Percentiles rank a stretch among this genome's conserved stretches.
Conservation (phyloP, 2,113 vertebrate species). For the Maccullochella peelii region DNA sequence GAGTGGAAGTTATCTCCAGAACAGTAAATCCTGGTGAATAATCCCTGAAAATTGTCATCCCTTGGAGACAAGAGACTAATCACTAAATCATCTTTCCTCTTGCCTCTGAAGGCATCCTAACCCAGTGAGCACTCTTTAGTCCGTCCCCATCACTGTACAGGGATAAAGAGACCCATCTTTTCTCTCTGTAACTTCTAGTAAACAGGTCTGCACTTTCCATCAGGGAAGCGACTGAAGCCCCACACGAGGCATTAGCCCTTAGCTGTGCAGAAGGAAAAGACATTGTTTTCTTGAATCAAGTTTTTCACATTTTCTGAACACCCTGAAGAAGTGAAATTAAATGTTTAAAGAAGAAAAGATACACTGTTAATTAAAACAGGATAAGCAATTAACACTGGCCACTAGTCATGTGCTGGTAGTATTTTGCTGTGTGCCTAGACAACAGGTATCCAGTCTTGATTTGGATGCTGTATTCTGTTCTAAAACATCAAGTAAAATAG, state of each 20-base stretch:
- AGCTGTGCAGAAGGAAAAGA: neutral
- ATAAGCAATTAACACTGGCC: constrained; percentile 6
- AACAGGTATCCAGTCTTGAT: neutral
- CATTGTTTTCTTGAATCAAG: constrained; percentile 7
- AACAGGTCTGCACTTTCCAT: constrained; percentile 31
- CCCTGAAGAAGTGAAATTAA: neutral
- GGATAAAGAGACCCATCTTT: neutral
- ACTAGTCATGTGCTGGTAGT: neutral
- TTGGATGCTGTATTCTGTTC: constrained; percentile 15
- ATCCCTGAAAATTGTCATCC: constrained; percentile 5
- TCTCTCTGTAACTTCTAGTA: neutral
- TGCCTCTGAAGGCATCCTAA: constrained; percentile 16
- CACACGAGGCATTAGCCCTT: neutral
- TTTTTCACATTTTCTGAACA: constrained; percentile 9
- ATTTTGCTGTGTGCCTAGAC: constrained; percentile 20
- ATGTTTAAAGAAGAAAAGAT: neutral
- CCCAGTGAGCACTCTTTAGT: constrained; percentile 9
- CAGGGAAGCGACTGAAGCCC: constrained; percentile 15
- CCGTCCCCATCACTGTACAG: constrained; percentile 11
- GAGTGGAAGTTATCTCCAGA: constrained; percentile 17
- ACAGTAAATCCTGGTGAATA: constrained; percentile 31
- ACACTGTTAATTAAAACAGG: constrained; percentile 18
- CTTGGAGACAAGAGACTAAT: constrained; percentile 17
- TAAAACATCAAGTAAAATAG: neutral
- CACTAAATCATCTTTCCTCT: constrained; percentile 8